These are phyloP conservation scores for Syngnathus scovelli DNA, from an alignment of 2,113 vertebrate genomes.

Conservation along the genomic window DNA sequence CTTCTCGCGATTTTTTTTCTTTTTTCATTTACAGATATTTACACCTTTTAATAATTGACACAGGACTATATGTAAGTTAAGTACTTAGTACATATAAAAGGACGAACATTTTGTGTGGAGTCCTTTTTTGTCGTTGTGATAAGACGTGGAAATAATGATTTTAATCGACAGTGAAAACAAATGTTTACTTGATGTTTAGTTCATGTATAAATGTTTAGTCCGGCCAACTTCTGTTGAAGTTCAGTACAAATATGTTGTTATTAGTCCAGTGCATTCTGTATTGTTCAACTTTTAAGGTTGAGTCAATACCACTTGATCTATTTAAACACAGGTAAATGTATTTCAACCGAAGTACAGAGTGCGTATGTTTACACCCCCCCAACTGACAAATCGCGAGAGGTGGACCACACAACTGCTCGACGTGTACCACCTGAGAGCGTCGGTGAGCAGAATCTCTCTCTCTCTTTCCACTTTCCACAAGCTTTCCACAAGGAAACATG, in stretches of 20 bases:
- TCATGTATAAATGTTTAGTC: no score
- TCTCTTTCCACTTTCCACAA: neutral
- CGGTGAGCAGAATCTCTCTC: constrained; percentile 2
- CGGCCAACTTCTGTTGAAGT: no score
- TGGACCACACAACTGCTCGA: neutral
- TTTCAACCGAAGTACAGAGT: neutral
- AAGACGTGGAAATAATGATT: neutral
- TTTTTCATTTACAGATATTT: no score
- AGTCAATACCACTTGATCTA: neutral
- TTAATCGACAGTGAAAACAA: neutral
- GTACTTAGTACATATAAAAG: no score
- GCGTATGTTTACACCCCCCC: neutral
- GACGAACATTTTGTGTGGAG: no score
- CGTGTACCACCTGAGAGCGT: constrained; percentile 54
- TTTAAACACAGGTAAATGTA: no score
- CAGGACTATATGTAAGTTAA: no score
- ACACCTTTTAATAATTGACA: no score
- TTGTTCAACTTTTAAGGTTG: neutral
- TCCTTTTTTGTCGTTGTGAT: neutral
- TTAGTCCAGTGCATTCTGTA: no score
- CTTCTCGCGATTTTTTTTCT: no score
- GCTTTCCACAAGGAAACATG: constrained; percentile 27
- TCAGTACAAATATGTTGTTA: no score
- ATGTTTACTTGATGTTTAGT: neutral
- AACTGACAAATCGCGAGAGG: neutral